These are phyloP conservation scores for Sparidentex hasta DNA, from an alignment of 2,797 vertebrate genomes.

Conservation along the genomic window DNA sequence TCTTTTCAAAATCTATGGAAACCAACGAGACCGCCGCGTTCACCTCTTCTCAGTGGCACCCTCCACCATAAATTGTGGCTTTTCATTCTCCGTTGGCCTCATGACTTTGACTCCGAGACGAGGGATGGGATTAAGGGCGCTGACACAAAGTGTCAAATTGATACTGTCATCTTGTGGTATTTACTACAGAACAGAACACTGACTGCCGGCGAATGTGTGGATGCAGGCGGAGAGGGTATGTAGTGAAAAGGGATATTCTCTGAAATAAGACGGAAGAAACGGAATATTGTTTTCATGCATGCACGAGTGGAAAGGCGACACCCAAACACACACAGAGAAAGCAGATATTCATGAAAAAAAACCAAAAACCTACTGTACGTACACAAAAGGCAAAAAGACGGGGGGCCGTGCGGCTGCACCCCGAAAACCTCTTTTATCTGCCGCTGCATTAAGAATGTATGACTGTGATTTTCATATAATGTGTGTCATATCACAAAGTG, in stretches of 20 bases:
- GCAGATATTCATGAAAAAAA: constrained; percentile 38
- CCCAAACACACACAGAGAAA: constrained; percentile 32
- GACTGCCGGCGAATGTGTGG: constrained; percentile 18
- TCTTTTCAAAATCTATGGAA: constrained; percentile 51
- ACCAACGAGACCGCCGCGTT: constrained; percentile 35
- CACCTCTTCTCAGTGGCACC: constrained; percentile 44
- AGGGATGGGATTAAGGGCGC: constrained; percentile 62
- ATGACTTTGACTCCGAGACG: constrained; percentile 67
- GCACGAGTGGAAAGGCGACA: constrained; percentile 35
- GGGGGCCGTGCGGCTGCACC: constrained; percentile 52
- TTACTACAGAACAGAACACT: constrained; percentile 55
- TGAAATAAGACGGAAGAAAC: constrained; percentile 20
- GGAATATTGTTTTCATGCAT: constrained; percentile 21
- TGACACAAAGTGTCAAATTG: constrained; percentile 67
- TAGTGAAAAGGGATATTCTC: constrained; percentile 9
- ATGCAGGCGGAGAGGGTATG: background rate
- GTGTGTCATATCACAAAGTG: constrained; percentile 85
- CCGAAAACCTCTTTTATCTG: constrained; percentile 69
- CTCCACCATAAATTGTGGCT: constrained; percentile 62
- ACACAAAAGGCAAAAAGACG: constrained; percentile 53
- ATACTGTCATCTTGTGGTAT: constrained; percentile 62
- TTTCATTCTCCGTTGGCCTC: constrained; percentile 60
- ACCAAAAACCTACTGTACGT: constrained; percentile 4
- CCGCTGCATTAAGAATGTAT: constrained; percentile 84
- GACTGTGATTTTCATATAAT: constrained; percentile 85